A percentile compares a stretch with the other conserved stretches of the same genome.
These are phyloP conservation scores for Urocolius indicus DNA, from an alignment of 2,113 vertebrate genomes.

Conservation along the genomic window DNA sequence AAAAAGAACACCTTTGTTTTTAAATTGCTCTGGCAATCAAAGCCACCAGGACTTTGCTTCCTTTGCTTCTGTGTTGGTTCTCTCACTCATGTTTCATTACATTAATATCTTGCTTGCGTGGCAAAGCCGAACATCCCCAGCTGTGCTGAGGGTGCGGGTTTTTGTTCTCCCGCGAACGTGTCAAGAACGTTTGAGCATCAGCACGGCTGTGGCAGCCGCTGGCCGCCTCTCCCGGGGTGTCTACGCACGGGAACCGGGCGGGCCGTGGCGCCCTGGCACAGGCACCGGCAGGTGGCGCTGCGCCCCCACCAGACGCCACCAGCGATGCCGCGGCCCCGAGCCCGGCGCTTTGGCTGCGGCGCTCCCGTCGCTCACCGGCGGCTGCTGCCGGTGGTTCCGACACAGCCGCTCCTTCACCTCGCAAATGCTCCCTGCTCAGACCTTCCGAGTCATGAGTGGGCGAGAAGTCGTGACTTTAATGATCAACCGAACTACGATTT, in stretches of 20 bases:
- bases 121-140: not conserved
- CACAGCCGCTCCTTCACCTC: not conserved
- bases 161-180: too few species aligned
- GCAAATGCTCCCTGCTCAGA: not conserved
- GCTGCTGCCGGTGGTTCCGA: not conserved
- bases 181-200: too few species aligned
- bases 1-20: not conserved
- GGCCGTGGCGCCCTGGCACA: too few species aligned
- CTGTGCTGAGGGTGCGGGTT: not conserved
- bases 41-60: not conserved
- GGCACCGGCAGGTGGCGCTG: not conserved
- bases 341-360: too few species aligned
- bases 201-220: too few species aligned
- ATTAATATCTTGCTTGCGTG: accelerated
- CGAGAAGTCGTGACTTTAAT: not conserved
- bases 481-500: too few species aligned
- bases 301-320: not conserved
- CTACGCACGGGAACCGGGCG: too few species aligned
- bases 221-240: too few species aligned
- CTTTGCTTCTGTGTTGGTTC: not conserved
- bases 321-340: too few species aligned
- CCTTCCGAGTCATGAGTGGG: too few species aligned
- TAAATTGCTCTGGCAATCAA: not conserved
- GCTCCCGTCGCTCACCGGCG: too few species aligned
- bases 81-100: not conserved